Evolutionary conservation across 2,888 invertebrate species (phyloP).

Genomic region (Pammene fasciana): DNA sequence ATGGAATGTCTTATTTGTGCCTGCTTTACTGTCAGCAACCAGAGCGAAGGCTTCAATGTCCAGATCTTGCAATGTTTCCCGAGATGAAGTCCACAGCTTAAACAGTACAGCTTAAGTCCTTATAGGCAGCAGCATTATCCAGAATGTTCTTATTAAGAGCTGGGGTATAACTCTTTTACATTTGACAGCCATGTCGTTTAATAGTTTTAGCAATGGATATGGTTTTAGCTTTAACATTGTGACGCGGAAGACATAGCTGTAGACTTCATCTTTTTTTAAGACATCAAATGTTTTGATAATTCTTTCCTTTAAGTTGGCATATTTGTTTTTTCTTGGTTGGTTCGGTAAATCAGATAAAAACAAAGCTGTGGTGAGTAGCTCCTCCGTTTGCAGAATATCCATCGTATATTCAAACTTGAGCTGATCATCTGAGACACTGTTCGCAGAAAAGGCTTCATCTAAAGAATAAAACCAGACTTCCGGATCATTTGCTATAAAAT

Average conservation of each 20-base stretch:
- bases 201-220: neutral
- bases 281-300: neutral
- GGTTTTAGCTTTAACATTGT: neutral
- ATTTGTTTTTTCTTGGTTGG: neutral
- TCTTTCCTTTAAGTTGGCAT: constrained; percentile 18
- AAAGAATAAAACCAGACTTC: constrained; percentile 24
- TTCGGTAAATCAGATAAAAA: constrained; percentile 19
- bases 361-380: neutral
- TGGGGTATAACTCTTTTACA: neutral
- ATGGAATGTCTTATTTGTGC: neutral
- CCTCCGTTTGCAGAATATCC: neutral
- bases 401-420: neutral
- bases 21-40: neutral
- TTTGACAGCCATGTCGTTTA: constrained; percentile 4
- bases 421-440: constrained; percentile 18
- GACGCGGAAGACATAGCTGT: neutral
- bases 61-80: constrained; percentile 17
- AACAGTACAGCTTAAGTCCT: constrained; percentile 11
- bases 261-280: constrained; percentile 5
- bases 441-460: neutral
- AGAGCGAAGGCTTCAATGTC: constrained; percentile 4
- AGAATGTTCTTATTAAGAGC: constrained; percentile 14
- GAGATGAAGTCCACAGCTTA: neutral
- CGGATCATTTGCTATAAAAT: neutral
- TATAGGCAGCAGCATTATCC: constrained; percentile 24